Base-by-base conservation (phyloP, 2,888 invertebrate genomes). In the Hololepta plana region DNA sequence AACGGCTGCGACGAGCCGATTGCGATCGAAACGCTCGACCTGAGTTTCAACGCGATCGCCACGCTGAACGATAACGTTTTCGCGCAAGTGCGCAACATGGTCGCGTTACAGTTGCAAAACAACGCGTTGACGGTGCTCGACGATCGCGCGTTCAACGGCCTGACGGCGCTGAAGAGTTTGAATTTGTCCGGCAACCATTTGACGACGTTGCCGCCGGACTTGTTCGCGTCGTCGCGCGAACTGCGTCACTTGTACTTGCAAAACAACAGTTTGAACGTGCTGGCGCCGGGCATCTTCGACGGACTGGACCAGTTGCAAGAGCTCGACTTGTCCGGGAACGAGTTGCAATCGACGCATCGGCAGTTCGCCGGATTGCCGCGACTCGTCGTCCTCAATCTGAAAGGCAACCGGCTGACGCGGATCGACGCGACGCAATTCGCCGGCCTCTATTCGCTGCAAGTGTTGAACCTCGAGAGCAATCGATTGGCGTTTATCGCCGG, bases 101-200 rank as follows among this genome's bases (percentile, higher is more conserved):
- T 67, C 40, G 65, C 66, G 44, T 56, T 87, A 32, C 66, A 67
- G 46, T 53, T 85, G 27, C 71, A 81, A 53, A 70, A 79, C 47
- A 85, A 85, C 51, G 67, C 68, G 39, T 66, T 85, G 43, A 67
- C 71, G 16, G 65, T 68, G 21, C 63, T 81, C 9, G 75, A 70
- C 4, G 80, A 81, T 48, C 64, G 75, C 24, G 72, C 80, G 19
- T 69, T 84, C 37, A 67, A 66, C 21, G 77, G 77, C 15, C 56
- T 84, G 34, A 62, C 58, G 38, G 63, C 69, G 32, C 53, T 85
- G 35, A 67, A 69, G 46, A 60, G 71, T 26, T 57, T 87, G 17
- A 82, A 85, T 55, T 54, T 85, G 42, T 77, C 81, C 15, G 74
- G 74, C 40, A 87, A 87, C 51, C 67, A 69, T 35, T 55, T 87